phyloP scores from a whole-genome alignment of 1,140 invertebrate genomes.

The Drosophila miranda region DNA sequence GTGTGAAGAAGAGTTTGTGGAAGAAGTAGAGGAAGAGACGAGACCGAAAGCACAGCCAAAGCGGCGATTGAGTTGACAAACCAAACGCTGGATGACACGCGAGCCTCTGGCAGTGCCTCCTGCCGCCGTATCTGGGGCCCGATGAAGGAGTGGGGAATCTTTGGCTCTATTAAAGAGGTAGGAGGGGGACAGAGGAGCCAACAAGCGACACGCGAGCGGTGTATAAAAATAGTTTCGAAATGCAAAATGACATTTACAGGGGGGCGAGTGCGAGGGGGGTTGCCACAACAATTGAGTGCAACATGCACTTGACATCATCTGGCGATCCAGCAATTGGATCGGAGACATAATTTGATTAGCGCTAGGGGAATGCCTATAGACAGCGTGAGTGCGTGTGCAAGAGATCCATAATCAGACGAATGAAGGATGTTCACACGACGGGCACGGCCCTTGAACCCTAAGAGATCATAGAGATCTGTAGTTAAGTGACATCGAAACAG shows the following conservation, averaged over 20 bases:
- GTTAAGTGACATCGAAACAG: too few species aligned
- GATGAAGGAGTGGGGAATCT: not conserved
- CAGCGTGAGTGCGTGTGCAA: too few species aligned
- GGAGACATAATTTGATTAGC: constrained; percentile 45
- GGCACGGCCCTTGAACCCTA: too few species aligned
- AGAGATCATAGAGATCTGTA: too few species aligned
- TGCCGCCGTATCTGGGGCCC: too few species aligned
- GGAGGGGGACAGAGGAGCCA: too few species aligned
- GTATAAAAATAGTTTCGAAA: constrained; percentile 60
- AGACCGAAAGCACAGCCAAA: constrained; percentile 3
- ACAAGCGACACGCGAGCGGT: constrained; percentile 25
- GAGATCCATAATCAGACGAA: too few species aligned
- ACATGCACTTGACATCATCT: constrained; percentile 45
- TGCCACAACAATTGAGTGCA: constrained; percentile 7
- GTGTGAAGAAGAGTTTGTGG: constrained; percentile 11
- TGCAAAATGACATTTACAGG: constrained; percentile 34
- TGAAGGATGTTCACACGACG: too few species aligned
- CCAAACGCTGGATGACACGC: constrained; percentile 62
- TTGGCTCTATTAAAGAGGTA: not conserved
- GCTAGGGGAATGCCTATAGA: not conserved
- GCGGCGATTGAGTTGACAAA: constrained; percentile 54
- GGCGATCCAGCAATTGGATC: constrained; percentile 23
- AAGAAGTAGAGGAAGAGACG: constrained; percentile 14
- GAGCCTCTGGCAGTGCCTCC: constrained; percentile 9
- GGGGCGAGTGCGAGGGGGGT: constrained; percentile 2